Evolutionary conservation across 2,888 invertebrate genomes (phyloP), one percentile per base, ranked within the genome.

Genomic region (Dimorphilus gyrociliatus): DNA sequence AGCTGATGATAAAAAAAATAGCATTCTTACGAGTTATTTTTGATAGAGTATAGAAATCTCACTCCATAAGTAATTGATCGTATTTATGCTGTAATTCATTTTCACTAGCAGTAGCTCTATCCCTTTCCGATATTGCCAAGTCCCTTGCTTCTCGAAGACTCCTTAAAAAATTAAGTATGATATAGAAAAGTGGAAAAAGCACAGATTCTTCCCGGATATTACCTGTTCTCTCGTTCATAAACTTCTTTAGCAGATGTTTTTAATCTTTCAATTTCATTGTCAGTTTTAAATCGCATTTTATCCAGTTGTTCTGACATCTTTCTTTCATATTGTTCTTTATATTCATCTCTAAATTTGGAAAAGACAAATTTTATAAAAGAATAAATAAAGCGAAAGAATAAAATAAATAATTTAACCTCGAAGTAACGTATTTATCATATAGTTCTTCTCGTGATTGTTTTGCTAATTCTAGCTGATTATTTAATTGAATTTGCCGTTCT

Each of bases 181-280:
- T 23, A 24, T n/a, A n/a, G n/a, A n/a, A n/a, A n/a, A n/a, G n/a
- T n/a, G n/a, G n/a, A n/a, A 8, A 21, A 21, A 21, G 21, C 8
- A 4, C 29, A 18, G 18, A 19, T 17, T 17, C n/a, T 18, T 17
- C n/a, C 19, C 15, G 18, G 19, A 7, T n/a, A 29, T 28, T 21
- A 53, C 54, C 57, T 50, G 38, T 59, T 59, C 43, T 61, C 61
- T 34, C 58, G 42, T 34, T 61, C 61, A 44, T 53, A 60, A 51
- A 60, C 55, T 33, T 60, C 57, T 32, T 50, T 52, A 12, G 55
- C 55, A 23, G 47, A 49, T 3, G 51, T 48, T 19, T 56, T 46
- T 8, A 61, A 46, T 16, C 57, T 40, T 32, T 60, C 61, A 19
- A 61, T 55, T 37, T 61, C 61, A 2, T 45, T 34, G 25, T 57